Evolutionary conservation across 2,888 invertebrate species (phyloP).

Genomic region (Protophormia terraenovae): DNA sequence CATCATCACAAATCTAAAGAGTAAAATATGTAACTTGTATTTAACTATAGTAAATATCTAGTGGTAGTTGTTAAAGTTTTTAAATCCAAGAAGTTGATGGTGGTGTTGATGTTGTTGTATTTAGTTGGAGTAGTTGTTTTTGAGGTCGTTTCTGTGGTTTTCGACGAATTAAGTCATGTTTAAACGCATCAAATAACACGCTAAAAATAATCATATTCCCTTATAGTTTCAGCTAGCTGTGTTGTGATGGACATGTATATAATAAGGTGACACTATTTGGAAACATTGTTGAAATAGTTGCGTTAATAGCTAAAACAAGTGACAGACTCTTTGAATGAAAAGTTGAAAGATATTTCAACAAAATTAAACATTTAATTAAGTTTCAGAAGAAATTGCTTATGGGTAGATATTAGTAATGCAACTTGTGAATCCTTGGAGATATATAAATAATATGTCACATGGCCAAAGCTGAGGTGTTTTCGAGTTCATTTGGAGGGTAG

Average conservation of each 20-base stretch:
- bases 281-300: too few species aligned
- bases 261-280: background rate
- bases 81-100: slow-evolving; percentile 1
- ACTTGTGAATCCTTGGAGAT: too few species aligned
- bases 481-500: too few species aligned
- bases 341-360: too few species aligned
- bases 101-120: slow-evolving; percentile 6
- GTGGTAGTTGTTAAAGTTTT: slow-evolving; percentile 4
- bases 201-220: slow-evolving; percentile 37
- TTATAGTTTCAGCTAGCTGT: background rate
- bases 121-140: background rate
- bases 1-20: background rate
- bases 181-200: slow-evolving; percentile 54
- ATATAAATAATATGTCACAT: too few species aligned
- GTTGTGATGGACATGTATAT: background rate
- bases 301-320: too few species aligned
- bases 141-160: slow-evolving; percentile 40
- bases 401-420: too few species aligned
- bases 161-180: slow-evolving; percentile 56
- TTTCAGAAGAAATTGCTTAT: too few species aligned
- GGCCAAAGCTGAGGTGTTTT: too few species aligned
- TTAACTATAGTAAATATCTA: background rate
- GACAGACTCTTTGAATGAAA: too few species aligned
- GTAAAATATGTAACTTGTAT: background rate
- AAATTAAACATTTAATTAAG: too few species aligned